A percentile compares a stretch with the other conserved stretches of the same genome.
Conservation (phyloP, 2,113 vertebrate species). For the Anhinga rufa region DNA sequence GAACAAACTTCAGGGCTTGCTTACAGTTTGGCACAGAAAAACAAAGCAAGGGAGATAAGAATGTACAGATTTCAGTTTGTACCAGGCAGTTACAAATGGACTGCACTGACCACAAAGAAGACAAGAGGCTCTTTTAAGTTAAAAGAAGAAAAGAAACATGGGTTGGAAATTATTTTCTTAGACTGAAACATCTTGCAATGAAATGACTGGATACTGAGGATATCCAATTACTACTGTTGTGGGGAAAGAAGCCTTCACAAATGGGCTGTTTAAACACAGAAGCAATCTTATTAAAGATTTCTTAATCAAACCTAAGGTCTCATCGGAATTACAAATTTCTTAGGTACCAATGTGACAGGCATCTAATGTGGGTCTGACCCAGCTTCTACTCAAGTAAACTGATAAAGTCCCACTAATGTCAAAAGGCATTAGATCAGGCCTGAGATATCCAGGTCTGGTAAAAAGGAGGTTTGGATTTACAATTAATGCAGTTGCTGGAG, state of each 20-base stretch:
- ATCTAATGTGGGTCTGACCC: not conserved
- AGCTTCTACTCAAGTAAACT: not conserved
- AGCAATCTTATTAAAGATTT: not conserved
- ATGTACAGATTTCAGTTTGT: not conserved
- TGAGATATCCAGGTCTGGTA: not conserved
- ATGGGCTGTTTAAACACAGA: not conserved
- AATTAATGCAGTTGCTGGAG: not conserved
- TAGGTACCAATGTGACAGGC: not conserved
- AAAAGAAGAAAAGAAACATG: conserved; percentile 32
- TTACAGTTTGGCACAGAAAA: conserved; percentile 3
- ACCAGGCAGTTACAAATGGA: conserved; percentile 1
- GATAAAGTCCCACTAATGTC: not conserved
- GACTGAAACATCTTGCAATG: not conserved
- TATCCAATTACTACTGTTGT: not conserved
- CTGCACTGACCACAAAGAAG: conserved; percentile 14
- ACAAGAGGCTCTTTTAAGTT: conserved; percentile 4
- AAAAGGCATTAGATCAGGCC: not conserved
- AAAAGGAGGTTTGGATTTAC: not conserved
- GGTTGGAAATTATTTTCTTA: conserved; percentile 12
- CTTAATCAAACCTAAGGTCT: conserved; percentile 1
- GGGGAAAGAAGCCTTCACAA: not conserved
- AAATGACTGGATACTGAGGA: not conserved
- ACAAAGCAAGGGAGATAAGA: conserved; percentile 38
- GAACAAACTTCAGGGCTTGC: conserved; percentile 34
- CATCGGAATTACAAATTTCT: not conserved